Conservation (phyloP, 2,888 invertebrate species). For the Dicyrtomina minuta region DNA sequence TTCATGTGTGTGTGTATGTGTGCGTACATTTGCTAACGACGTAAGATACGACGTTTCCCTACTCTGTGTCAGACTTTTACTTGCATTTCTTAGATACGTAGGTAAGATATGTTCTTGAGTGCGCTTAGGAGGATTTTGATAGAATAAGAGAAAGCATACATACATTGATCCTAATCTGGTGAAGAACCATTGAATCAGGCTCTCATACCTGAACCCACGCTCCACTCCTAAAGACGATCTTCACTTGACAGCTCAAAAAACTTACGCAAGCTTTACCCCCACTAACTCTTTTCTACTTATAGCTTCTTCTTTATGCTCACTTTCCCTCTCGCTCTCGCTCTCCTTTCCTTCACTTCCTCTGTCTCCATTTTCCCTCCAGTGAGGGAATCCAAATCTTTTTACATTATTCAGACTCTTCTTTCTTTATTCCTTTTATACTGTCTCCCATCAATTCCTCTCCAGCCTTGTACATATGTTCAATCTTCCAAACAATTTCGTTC, state of each 20-base stretch:
- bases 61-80: too few species aligned
- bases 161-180: too few species aligned
- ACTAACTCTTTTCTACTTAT: background rate
- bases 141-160: too few species aligned
- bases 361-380: background rate
- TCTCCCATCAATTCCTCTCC: background rate
- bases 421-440: background rate
- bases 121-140: too few species aligned
- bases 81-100: too few species aligned
- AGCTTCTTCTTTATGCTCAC: background rate
- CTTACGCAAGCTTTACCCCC: conserved; percentile 7
- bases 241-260: conserved; percentile 13
- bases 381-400: conserved; percentile 6
- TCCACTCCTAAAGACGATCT: background rate
- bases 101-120: too few species aligned
- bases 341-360: background rate
- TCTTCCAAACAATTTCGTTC: conserved; percentile 22
- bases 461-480: background rate
- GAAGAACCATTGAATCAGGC: background rate
- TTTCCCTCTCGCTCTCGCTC: background rate
- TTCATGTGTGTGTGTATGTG: background rate
- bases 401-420: conserved; percentile 10
- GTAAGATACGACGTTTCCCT: too few species aligned
- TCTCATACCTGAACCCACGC: background rate
- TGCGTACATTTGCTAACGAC: background rate